Evolutionary conservation across 2,113 vertebrate genomes (phyloP).

Genomic region (Pogona vitticeps): DNA sequence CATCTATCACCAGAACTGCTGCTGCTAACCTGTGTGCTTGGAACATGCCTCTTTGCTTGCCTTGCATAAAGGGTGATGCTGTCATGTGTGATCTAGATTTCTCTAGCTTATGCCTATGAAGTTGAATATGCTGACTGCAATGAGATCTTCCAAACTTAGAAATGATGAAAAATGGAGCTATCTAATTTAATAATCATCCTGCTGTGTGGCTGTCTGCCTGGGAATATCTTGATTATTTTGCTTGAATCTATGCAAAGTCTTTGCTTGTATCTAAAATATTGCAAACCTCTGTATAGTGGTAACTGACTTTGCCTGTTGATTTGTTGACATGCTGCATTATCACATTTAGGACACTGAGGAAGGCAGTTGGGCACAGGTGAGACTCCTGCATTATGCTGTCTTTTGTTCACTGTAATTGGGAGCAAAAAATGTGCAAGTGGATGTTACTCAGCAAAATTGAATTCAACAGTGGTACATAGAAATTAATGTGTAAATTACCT

Average conservation of each 20-base stretch:
- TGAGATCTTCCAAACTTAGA: neutral
- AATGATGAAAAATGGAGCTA: neutral
- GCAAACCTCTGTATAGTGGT: neutral
- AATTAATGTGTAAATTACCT: neutral
- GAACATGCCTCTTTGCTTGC: neutral
- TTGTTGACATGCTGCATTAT: conserved; percentile 79
- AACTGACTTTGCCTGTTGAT: conserved; percentile 71
- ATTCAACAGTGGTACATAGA: neutral
- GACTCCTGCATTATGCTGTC: conserved; percentile 36
- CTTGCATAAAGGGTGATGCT: neutral
- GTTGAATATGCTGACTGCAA: neutral
- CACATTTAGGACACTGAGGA: conserved; percentile 92
- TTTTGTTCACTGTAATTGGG: accelerated
- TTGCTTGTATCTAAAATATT: neutral
- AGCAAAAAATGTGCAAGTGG: neutral
- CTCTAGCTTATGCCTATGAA: neutral
- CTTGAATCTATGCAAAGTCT: neutral
- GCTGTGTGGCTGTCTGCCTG: neutral
- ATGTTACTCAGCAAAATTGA: neutral
- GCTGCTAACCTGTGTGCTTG: neutral
- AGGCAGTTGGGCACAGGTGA: conserved; percentile 99
- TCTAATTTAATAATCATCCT: neutral
- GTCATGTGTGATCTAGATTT: neutral
- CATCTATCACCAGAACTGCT: neutral
- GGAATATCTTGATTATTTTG: neutral